Base-by-base conservation (phyloP, 1,140 invertebrate species). In the Pristionchus pacificus region DNA sequence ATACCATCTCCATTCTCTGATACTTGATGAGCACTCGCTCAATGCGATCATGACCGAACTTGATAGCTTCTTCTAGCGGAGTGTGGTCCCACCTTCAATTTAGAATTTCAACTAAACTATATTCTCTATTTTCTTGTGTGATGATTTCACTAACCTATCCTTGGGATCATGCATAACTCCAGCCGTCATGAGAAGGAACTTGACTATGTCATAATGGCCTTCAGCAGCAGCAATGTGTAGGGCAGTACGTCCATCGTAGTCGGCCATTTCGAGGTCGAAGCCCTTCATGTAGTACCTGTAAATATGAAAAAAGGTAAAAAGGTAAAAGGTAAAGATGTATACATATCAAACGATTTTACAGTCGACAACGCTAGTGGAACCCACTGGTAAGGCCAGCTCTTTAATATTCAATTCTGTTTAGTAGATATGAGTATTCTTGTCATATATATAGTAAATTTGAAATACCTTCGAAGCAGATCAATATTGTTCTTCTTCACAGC, bases 401-500 rank as follows among this genome's bases (percentile, higher is more conserved):
- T n/a, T n/a, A n/a, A n/a, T n/a, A n/a, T n/a, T n/a, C n/a, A n/a
- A n/a, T n/a, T n/a, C n/a, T n/a, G n/a, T n/a, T n/a, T n/a, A n/a
- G n/a, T n/a, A n/a, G n/a, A n/a, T n/a, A n/a, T n/a, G n/a, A n/a
- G n/a, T n/a, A n/a, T 0, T 33, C 2, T 1, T 60, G 58, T 33
- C 58, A 19, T 3, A 69, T 69, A 27, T 60, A 33, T 61, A 57
- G 28, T 68, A 31, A 32, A 24, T 65, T 49, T 64, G 15, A 13
- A 14, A 70, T 14, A 28, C 28, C 14, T 64, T 30, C 60, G n/a
- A 33, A 14, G 19, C 92, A 92, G 83, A 93, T 93, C 0, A 91
- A 97, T 97, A 82, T 93, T 91, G 3, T 91, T 90, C 2, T 92
- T 91, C 82, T 97, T 93, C 77, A 91, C 90, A 59, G 97, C 87